These are phyloP conservation scores for Calephelis perditalis DNA, from an alignment of 2,888 invertebrate genomes.

Conservation along the genomic window DNA sequence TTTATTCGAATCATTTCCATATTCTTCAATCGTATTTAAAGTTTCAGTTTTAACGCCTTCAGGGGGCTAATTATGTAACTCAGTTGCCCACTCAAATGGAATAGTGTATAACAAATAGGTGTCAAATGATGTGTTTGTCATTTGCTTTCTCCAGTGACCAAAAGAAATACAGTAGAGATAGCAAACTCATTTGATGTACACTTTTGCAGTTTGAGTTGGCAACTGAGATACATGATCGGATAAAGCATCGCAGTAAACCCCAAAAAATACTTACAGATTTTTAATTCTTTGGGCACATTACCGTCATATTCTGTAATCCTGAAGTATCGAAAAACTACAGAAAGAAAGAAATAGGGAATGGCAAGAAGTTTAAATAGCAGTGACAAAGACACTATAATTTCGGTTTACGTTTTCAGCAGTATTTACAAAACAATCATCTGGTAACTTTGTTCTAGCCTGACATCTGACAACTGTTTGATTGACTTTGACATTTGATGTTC, in stretches of 20 bases:
- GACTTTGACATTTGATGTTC: slow-evolving; percentile 9
- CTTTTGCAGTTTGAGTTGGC: no score
- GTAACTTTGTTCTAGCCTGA: background rate
- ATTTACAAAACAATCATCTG: no score
- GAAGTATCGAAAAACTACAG: slow-evolving; percentile 32
- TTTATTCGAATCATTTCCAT: slow-evolving; percentile 32
- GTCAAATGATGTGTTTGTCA: no score
- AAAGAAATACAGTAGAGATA: background rate
- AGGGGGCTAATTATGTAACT: slow-evolving; percentile 13
- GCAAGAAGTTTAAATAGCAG: no score
- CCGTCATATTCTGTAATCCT: slow-evolving; percentile 32
- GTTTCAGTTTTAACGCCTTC: slow-evolving; percentile 26
- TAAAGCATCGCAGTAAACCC: slow-evolving; percentile 26
- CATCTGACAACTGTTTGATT: slow-evolving; percentile 2
- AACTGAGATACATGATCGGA: slow-evolving; percentile 15
- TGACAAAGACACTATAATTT: no score
- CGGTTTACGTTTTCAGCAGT: no score
- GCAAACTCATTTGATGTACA: no score
- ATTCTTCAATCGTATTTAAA: slow-evolving; percentile 30
- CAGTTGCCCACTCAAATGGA: no score
- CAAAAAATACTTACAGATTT: slow-evolving; percentile 30
- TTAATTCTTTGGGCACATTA: slow-evolving; percentile 30
- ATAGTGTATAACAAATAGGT: no score
- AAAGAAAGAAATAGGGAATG: slow-evolving; percentile 14
- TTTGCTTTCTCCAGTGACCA: no score